Percentiles rank a stretch among this genome's conserved stretches.
Conservation (phyloP, 2,888 invertebrate genomes). For the Callyntrura guangdongensis region DNA sequence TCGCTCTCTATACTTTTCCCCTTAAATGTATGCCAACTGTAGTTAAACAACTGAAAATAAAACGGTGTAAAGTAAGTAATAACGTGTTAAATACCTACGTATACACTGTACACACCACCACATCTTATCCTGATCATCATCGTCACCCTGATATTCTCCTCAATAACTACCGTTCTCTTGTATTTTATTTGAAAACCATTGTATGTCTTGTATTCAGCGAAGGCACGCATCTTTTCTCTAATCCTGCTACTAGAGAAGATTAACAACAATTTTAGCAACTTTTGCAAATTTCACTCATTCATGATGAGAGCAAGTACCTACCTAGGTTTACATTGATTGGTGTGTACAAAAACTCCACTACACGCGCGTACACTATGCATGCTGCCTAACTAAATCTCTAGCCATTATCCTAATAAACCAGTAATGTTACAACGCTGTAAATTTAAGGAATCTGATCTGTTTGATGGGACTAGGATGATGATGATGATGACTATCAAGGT, state of each 20-base stretch:
- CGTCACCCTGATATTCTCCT: neutral
- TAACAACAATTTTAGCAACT: constrained; percentile 57
- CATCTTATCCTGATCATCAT: neutral
- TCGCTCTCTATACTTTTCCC: neutral
- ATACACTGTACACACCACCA: neutral
- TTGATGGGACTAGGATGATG: neutral
- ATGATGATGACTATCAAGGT: neutral
- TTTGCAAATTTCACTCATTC: constrained; percentile 74
- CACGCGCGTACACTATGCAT: neutral
- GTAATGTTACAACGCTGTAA: neutral
- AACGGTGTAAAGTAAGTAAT: neutral
- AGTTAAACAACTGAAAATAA: neutral
- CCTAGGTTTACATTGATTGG: neutral
- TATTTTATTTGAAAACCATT: neutral
- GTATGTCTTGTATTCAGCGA: neutral
- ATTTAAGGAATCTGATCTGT: neutral
- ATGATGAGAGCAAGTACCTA: constrained; percentile 41
- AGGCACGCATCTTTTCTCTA: neutral
- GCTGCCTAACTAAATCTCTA: neutral
- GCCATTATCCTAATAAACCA: too few relatives aligned
- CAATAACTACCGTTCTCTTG: constrained; percentile 14
- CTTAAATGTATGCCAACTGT: too few relatives aligned
- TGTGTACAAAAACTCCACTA: neutral
- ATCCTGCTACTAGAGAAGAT: neutral
- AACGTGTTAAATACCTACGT: neutral